Base-by-base conservation (phyloP, 2,797 vertebrate genomes). In the Myiothlypis chrysogaster region DNA sequence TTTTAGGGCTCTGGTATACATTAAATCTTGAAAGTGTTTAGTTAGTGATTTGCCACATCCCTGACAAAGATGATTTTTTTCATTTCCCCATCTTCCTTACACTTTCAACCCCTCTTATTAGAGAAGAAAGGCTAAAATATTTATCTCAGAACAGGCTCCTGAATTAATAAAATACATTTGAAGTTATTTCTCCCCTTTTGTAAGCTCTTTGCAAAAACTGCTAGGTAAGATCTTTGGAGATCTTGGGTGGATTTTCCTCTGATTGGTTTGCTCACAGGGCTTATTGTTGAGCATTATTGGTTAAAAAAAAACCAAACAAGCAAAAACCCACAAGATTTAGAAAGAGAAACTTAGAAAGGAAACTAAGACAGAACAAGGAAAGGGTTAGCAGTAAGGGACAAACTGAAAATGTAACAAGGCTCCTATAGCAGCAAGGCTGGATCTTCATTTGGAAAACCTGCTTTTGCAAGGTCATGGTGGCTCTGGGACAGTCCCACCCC, bases 81-180 rank as follows among this genome's bases (percentile, higher is more conserved):
- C 14, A 49, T 90, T 93, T 90, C 55, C 73, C 34, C 3, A 15
- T 78, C 39, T 88, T 80, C 79, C 56, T 92, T 78, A 49, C 28
- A 63, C 17, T 61, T 61, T 78, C 34, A 59, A 37, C 2, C 14
- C 17, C 32, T 77, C 49, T 82, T 79, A 84, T 56, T 88, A 27
- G 37, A 82, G 61, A 80, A 89, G 28, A 83, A 94, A 59, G 27
- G 27, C 60, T 91, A n/a, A 91, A 95, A 94, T 88, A 93, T 76
- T 96, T 82, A 50, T 92, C 72, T 83, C 52, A 16, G 52, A 86
- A 72, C 23, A 82, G 35, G 44, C 21, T 84, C 49, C 27, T 37
- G 27, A 72, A 73, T 88, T 86, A 8, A 50, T 88, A 83, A 95
- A 91, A 66, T 76, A n/a, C 2, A 5, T 78, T 93, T 89, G 37